Evolutionary conservation across 2,797 vertebrate genomes (phyloP).

Genomic region (Acrossocheilus fasciatus): DNA sequence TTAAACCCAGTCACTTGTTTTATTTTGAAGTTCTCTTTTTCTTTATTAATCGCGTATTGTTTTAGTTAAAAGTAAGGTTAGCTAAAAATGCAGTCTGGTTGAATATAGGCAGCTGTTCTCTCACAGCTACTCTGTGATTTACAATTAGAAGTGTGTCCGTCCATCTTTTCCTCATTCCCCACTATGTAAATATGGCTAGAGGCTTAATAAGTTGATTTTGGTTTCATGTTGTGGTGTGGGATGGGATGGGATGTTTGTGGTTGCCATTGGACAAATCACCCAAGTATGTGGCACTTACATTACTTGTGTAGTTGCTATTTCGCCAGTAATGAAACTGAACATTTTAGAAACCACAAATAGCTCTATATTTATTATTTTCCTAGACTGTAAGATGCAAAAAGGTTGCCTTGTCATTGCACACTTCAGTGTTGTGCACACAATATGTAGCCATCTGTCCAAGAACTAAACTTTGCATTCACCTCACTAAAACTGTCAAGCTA

Average conservation of each 20-base stretch:
- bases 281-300: neutral
- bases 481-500: neutral
- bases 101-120: neutral
- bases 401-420: neutral
- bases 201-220: neutral
- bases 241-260: neutral
- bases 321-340: neutral
- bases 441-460: neutral
- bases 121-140: neutral
- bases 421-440: neutral
- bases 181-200: neutral
- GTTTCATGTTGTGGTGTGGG: neutral
- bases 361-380: neutral
- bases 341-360: neutral
- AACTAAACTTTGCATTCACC: neutral
- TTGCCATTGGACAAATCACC: neutral
- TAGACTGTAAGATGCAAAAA: neutral
- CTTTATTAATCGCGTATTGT: neutral
- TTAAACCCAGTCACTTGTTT: neutral
- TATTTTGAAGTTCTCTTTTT: neutral
- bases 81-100: neutral
- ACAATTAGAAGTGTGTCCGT: neutral
- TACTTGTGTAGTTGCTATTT: neutral
- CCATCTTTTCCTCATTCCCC: slow-evolving; percentile 3
- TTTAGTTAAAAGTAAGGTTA: neutral